Conservation (phyloP, 2,113 vertebrate species). For the cattle (Bos taurus) region DNA sequence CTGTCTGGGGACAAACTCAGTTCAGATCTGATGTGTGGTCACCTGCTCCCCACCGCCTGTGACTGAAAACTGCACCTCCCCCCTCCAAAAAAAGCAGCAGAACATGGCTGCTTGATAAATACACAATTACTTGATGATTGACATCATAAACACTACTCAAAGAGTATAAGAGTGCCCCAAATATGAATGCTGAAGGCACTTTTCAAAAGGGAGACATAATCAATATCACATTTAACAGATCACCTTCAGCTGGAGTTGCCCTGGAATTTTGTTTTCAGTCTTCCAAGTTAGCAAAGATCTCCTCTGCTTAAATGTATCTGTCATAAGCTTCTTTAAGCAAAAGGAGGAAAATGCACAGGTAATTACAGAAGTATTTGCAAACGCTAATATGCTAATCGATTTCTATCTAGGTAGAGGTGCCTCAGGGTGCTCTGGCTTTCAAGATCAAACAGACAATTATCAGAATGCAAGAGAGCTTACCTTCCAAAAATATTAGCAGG, state of each 20-base stretch:
- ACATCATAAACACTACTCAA: background rate
- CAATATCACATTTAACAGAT: background rate
- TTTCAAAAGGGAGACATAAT: background rate
- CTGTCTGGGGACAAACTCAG: constrained; percentile 24
- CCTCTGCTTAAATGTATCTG: constrained; percentile 50
- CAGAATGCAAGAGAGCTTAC: constrained; percentile 84
- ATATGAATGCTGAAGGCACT: constrained; percentile 33
- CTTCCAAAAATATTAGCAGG: constrained; percentile 83
- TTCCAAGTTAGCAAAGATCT: constrained; percentile 29
- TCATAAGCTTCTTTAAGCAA: constrained; percentile 52
- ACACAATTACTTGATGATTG: background rate
- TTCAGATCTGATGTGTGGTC: background rate
- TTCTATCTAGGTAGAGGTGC: constrained; percentile 57
- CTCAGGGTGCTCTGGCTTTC: constrained; percentile 62
- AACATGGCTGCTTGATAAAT: background rate
- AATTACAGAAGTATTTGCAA: constrained; percentile 1
- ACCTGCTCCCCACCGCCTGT: background rate
- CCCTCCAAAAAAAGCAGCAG: background rate
- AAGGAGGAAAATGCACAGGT: background rate
- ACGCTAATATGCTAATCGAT: background rate
- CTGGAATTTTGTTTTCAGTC: constrained; percentile 54
- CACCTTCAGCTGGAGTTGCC: constrained; percentile 30
- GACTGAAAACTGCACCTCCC: background rate
- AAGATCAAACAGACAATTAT: constrained; percentile 77
- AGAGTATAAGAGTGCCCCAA: background rate